A percentile compares a stretch with the other conserved stretches of the same genome.
Evolutionary conservation across 2,888 invertebrate genomes (phyloP).

Genomic region (Tortrix viridana): DNA sequence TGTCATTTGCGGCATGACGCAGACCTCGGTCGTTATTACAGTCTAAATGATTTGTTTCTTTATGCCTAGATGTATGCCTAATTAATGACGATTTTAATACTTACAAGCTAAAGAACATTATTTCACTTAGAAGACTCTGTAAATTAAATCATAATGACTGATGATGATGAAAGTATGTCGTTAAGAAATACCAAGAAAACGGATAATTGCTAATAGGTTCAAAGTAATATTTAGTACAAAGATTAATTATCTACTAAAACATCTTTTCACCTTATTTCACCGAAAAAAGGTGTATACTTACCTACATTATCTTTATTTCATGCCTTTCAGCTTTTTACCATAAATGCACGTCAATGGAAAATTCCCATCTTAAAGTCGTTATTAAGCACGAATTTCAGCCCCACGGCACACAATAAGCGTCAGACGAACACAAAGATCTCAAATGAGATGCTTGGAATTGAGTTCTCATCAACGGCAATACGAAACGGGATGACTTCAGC

Average conservation of each 20-base stretch:
- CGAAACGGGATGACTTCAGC: constrained; percentile 30
- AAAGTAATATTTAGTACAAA: too few species aligned
- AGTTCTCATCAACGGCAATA: constrained; percentile 33
- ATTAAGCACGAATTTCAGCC: constrained; percentile 15
- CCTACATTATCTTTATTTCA: too few species aligned
- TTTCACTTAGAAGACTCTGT: neutral
- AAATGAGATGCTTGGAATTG: constrained; percentile 35
- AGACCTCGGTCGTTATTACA: constrained; percentile 7
- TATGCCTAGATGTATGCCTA: constrained; percentile 4
- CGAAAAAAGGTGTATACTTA: too few species aligned
- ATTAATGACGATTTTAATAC: neutral
- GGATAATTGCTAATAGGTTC: too few species aligned
- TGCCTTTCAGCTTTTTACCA: too few species aligned
- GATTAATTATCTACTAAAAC: too few species aligned
- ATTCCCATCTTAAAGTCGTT: neutral
- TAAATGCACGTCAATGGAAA: neutral
- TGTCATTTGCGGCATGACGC: constrained; percentile 34
- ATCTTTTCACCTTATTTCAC: too few species aligned
- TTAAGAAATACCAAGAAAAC: too few species aligned
- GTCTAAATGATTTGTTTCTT: constrained; percentile 11
- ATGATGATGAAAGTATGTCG: too few species aligned
- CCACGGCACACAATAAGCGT: constrained; percentile 8
- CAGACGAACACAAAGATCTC: constrained; percentile 27
- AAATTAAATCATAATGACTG: too few species aligned
- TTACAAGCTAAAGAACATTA: neutral